Conservation (phyloP, 64 coral and sea anemone species). For the Actinia equina region DNA sequence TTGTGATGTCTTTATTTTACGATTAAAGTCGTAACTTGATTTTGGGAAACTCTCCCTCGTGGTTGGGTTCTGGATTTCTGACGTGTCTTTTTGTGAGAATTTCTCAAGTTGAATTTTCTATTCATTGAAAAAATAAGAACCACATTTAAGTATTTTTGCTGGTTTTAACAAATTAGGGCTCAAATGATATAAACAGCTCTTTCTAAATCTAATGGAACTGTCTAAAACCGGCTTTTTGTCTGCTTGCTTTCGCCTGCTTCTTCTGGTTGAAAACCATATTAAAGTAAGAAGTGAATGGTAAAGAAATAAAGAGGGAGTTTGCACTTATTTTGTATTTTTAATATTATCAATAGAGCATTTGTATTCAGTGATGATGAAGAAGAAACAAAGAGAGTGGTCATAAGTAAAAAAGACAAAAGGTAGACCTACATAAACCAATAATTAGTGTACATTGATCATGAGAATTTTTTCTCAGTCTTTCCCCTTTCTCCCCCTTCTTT, state of each 20-base stretch:
- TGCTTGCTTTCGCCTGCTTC: neutral
- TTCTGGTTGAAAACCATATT: too few species aligned
- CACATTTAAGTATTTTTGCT: neutral
- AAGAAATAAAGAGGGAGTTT: neutral
- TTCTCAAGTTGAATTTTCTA: neutral
- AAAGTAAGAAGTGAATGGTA: too few species aligned
- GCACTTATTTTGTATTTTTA: neutral
- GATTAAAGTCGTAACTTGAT: neutral
- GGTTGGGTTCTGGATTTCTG: neutral
- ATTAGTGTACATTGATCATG: too few species aligned
- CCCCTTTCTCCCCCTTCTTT: too few species aligned
- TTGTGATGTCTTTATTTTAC: neutral
- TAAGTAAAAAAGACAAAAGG: constrained; percentile 96
- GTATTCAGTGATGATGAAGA: constrained; percentile 99
- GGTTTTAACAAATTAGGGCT: neutral
- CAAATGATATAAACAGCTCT: neutral
- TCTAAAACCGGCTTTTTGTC: neutral
- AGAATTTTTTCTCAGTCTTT: too few species aligned
- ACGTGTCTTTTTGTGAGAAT: neutral
- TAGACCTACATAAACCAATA: neutral
- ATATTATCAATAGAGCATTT: constrained; percentile 43
- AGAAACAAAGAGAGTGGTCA: constrained; percentile 92
- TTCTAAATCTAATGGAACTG: neutral
- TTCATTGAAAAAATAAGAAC: neutral
- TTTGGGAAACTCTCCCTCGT: neutral